Evolutionary conservation across 2,113 vertebrate genomes (phyloP).

Genomic region (Pyrgilauda ruficollis): DNA sequence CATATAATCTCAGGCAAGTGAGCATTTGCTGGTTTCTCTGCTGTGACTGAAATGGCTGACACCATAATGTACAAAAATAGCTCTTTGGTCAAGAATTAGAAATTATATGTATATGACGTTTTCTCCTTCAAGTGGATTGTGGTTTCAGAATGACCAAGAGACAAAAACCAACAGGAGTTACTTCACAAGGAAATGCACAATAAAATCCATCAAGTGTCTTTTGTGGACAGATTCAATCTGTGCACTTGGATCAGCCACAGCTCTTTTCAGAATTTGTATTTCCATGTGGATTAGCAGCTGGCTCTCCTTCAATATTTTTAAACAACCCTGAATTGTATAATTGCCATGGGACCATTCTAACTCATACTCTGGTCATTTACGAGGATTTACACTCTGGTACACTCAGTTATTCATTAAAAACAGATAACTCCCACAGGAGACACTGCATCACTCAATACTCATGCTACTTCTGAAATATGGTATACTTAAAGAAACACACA

Average conservation of each 20-base stretch:
- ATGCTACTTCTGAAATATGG: background rate
- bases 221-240: conserved; percentile 20
- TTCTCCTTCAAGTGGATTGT: background rate
- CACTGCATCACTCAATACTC: background rate
- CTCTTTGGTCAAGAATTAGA: background rate
- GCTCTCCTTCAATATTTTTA: conserved; percentile 38
- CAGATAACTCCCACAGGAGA: conserved; percentile 28
- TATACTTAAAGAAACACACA: background rate
- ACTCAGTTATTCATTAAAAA: conserved; percentile 75
- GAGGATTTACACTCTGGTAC: conserved; percentile 25
- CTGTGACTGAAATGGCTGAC: background rate
- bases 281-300: conserved; percentile 49
- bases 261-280: conserved; percentile 10
- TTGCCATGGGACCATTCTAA: conserved; percentile 23
- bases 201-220: background rate
- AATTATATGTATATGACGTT: background rate
- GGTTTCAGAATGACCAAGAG: background rate
- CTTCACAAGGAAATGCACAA: background rate
- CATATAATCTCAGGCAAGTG: background rate
- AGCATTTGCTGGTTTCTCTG: background rate
- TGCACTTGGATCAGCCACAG: conserved; percentile 14
- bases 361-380: background rate
- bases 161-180: background rate
- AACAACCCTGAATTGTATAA: conserved; percentile 10
- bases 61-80: background rate